Base-by-base conservation (phyloP, 2,113 vertebrate genomes). In the Cyprichromis sp. region DNA sequence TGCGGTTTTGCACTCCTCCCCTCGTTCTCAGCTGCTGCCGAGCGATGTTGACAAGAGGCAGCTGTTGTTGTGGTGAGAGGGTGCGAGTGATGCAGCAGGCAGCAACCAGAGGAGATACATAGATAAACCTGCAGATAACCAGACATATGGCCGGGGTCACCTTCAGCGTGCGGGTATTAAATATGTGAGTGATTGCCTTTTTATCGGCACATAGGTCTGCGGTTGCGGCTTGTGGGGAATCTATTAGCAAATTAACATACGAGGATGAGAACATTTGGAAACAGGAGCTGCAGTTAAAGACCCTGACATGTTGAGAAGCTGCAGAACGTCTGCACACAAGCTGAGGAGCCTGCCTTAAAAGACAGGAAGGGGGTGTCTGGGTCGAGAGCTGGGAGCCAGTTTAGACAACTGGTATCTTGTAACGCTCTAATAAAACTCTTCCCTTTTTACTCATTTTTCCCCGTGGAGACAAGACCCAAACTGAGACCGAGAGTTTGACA, bases 1-100 rank as follows among this genome's bases (percentile, higher is more conserved):
- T 42, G 71, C 17, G 52, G 88, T 88, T 88, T 90, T 54, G 80
- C 87, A 87, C 93, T 84, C 90, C 87, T 80, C 88, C 91, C 87
- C 81, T 86, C 61, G 29, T 59, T 81, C 87, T 92, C 94, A 93
- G 94, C 94, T 94, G 95, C 94, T 89, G 90, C 90, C 29, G 52
- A 80, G 90, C 42, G 8, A 90, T 85, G 10, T 45, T 91, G 93
- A 95, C 87, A 86, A 91, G 89, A 92, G 88, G 86, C 95, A 95
- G 94, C 94, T 95, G 95, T 88, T 92, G 90, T 16, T 47, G 90
- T 16, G 89, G 79, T 31, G 90, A 88, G 79, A 85, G 83, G 84
- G 86, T 90, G 90, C 80, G 86, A 87, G 85, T 93, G 92, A 93
- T 91, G 55, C 86, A 83, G 92, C 26, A 59, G 87, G 89, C 88